Percentiles rank a stretch among this genome's conserved stretches.
phyloP scores from a whole-genome alignment of 37 sponge, comb jelly and placozoan genomes.

The Theonella swinhoei region DNA sequence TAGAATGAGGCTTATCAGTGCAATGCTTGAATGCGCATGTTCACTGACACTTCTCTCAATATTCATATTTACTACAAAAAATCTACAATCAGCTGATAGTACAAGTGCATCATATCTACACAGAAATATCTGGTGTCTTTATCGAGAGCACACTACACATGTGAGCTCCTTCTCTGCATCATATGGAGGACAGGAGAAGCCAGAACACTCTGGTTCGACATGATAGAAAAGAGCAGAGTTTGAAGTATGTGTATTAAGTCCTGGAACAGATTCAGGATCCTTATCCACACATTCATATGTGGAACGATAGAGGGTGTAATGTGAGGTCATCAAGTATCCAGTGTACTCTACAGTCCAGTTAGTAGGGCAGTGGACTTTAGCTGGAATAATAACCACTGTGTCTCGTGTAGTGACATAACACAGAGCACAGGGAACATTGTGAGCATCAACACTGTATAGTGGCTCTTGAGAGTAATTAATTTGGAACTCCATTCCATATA shows the following conservation, averaged over 20 bases:
- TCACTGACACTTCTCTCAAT: no score
- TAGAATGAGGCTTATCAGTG: no score
- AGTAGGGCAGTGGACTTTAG: constrained; percentile 27
- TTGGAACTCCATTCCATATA: constrained; percentile 54
- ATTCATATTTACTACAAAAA: no score
- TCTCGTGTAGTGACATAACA: constrained; percentile 35
- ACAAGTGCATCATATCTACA: background rate
- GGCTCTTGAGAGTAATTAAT: background rate
- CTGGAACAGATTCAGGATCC: constrained; percentile 32
- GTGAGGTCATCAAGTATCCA: constrained; percentile 56
- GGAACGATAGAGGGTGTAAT: background rate
- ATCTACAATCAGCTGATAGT: no score
- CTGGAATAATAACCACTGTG: constrained; percentile 47
- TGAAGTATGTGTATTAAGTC: constrained; percentile 7
- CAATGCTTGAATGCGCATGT: no score
- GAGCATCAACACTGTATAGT: background rate
- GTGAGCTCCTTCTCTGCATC: constrained; percentile 42
- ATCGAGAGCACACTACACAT: constrained; percentile 64
- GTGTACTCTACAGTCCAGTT: constrained; percentile 61
- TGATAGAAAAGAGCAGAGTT: constrained; percentile 46
- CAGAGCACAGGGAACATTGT: constrained; percentile 64
- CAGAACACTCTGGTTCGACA: constrained; percentile 53
- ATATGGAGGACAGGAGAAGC: constrained; percentile 58
- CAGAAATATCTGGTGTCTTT: background rate
- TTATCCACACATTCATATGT: constrained; percentile 62